phyloP scores from a whole-genome alignment of 2,888 invertebrate species.

The Rotaria sp. region DNA sequence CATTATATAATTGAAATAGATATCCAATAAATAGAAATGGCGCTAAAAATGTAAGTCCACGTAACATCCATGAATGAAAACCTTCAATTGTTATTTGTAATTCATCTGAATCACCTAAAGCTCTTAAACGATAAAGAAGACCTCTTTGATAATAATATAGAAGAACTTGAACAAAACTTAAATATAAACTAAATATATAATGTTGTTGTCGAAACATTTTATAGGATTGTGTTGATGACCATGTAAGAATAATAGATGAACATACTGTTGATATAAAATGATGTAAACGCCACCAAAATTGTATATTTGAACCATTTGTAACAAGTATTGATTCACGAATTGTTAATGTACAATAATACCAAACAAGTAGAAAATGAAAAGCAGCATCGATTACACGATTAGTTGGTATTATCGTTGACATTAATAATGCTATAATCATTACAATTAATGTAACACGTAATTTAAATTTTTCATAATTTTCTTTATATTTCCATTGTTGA shows the following conservation, averaged over 20 bases:
- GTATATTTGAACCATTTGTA: background rate
- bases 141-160: conserved; percentile 91
- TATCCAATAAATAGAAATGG: conserved; percentile 94
- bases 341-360: conserved; percentile 5
- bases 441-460: conserved; percentile 85
- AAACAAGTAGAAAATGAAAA: background rate
- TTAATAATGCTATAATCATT: conserved; percentile 69
- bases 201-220: conserved; percentile 34
- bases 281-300: conserved; percentile 70
- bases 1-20: conserved; percentile 75
- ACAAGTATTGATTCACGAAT: background rate
- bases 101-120: conserved; percentile 87
- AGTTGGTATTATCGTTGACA: conserved; percentile 68
- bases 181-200: conserved; percentile 37
- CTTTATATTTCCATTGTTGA: conserved; percentile 84
- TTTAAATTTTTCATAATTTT: conserved; percentile 98
- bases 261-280: conserved; percentile 93
- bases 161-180: conserved; percentile 74
- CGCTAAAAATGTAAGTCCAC: conserved; percentile 85
- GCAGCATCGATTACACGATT: conserved; percentile 52
- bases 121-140: conserved; percentile 71
- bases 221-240: conserved; percentile 58
- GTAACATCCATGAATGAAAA: conserved; percentile 99
- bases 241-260: conserved; percentile 87
- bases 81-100: conserved; percentile 99